These are phyloP conservation scores for Meteorus sp. DNA, from an alignment of 1,140 invertebrate genomes.

Conservation along the genomic window DNA sequence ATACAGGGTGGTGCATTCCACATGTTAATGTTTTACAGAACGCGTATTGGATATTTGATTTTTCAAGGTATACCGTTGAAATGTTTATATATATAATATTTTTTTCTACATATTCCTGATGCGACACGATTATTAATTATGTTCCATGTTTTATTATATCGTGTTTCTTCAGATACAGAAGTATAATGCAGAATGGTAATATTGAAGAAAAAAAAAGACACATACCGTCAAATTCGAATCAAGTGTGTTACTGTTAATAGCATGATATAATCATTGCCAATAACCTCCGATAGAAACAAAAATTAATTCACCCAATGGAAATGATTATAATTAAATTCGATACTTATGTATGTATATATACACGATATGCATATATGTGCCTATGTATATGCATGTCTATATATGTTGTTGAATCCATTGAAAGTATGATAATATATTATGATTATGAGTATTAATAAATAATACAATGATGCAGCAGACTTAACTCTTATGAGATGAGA, in stretches of 20 bases:
- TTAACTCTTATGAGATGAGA: slow-evolving; percentile 44
- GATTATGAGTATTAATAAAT: slow-evolving; percentile 42
- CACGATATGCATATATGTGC: slow-evolving; percentile 43
- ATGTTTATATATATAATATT: slow-evolving; percentile 4
- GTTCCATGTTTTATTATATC: slow-evolving; percentile 22
- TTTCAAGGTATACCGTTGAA: not conserved
- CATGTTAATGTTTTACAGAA: not conserved
- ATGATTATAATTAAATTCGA: slow-evolving; percentile 48
- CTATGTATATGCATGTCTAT: slow-evolving; percentile 48
- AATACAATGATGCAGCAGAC: slow-evolving; percentile 41
- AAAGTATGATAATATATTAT: slow-evolving; percentile 57
- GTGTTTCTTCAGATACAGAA: slow-evolving; percentile 22
- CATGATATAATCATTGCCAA: slow-evolving; percentile 16
- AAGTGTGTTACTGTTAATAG: slow-evolving; percentile 15
- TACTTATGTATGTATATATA: slow-evolving; percentile 53
- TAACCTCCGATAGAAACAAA: slow-evolving; percentile 25
- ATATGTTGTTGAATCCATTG: slow-evolving; percentile 58
- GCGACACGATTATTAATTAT: slow-evolving; percentile 1
- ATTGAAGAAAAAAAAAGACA: slow-evolving; percentile 9
- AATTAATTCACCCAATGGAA: slow-evolving; percentile 39
- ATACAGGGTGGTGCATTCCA: not conserved
- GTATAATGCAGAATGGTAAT: slow-evolving; percentile 15
- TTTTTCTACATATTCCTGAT: slow-evolving; percentile 5
- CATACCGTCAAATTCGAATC: slow-evolving; percentile 10
- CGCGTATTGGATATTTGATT: not conserved